These are phyloP conservation scores for Arge pagana DNA, from an alignment of 2,888 invertebrate species.

Conservation along the genomic window DNA sequence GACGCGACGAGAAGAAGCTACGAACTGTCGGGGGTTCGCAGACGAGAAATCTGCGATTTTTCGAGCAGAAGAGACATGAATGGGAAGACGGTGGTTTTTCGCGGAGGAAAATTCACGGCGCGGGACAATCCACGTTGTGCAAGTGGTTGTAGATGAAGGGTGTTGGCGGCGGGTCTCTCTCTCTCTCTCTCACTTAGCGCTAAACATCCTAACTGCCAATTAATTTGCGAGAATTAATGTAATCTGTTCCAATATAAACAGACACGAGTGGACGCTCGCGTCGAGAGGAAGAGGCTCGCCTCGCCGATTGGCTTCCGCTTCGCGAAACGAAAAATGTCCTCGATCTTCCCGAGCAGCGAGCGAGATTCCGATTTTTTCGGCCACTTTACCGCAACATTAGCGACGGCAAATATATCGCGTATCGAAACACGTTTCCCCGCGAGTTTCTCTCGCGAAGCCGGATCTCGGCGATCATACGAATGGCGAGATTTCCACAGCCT, in stretches of 20 bases:
- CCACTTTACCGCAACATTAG: no score
- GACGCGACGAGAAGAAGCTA: no score
- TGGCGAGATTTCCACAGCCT: constrained; percentile 53
- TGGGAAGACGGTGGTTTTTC: no score
- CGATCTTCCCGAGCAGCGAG: no score
- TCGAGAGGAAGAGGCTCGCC: constrained; percentile 6
- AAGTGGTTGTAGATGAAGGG: neutral
- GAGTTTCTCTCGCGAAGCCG: neutral
- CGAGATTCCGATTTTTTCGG: no score
- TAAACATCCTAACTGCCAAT: constrained; percentile 53
- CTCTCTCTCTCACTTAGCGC: constrained; percentile 34
- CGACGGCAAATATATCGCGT: constrained; percentile 58
- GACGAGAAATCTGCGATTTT: no score
- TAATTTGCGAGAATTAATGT: constrained; percentile 52
- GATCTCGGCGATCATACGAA: constrained; percentile 55
- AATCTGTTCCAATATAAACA: constrained; percentile 49
- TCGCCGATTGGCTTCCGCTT: constrained; percentile 26
- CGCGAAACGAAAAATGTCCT: constrained; percentile 37
- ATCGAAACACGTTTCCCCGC: constrained; percentile 58
- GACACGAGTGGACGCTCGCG: constrained; percentile 1
- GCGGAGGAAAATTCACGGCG: no score
- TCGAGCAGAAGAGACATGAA: no score
- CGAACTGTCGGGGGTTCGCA: no score
- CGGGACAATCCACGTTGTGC: no score
- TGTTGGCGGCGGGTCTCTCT: neutral